Percentiles rank a stretch among this genome's conserved stretches.
Conservation (phyloP, 2,797 vertebrate species). For the Falco novaeseelandiae region DNA sequence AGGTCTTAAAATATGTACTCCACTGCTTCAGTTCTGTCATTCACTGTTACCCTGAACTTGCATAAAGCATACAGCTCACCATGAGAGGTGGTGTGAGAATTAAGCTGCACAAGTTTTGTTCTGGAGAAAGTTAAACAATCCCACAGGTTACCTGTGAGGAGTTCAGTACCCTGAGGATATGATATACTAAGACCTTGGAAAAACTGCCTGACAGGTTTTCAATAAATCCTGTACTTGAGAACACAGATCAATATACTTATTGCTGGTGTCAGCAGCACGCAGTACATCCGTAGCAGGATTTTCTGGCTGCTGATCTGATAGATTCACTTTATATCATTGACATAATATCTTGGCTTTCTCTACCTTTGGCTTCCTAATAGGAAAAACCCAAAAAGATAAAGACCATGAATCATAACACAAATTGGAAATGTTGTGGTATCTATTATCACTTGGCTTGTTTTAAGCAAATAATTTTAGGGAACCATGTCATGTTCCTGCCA, state of each 20-base stretch:
- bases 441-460: slow-evolving; percentile 25
- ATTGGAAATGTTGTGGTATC: slow-evolving; percentile 2
- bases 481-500: neutral
- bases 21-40: neutral
- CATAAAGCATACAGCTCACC: neutral
- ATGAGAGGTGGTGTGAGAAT: neutral
- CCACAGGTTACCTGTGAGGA: neutral
- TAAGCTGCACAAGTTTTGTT: neutral
- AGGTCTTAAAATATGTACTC: neutral
- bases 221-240: neutral
- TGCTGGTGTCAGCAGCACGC: neutral
- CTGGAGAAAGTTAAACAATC: neutral
- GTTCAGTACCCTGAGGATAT: neutral
- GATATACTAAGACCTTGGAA: neutral
- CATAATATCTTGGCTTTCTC: slow-evolving; percentile 23
- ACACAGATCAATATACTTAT: neutral
- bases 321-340: slow-evolving; percentile 19
- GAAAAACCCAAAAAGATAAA: neutral
- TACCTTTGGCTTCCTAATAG: neutral
- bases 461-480: slow-evolving; percentile 9
- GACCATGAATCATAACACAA: slow-evolving; percentile 4
- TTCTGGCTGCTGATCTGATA: slow-evolving; percentile 6
- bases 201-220: neutral
- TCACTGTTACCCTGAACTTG: neutral
- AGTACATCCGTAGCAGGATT: neutral